phyloP scores from a whole-genome alignment of 53 echinoderm and acorn worm species.

The Glandiceps talaboti region DNA sequence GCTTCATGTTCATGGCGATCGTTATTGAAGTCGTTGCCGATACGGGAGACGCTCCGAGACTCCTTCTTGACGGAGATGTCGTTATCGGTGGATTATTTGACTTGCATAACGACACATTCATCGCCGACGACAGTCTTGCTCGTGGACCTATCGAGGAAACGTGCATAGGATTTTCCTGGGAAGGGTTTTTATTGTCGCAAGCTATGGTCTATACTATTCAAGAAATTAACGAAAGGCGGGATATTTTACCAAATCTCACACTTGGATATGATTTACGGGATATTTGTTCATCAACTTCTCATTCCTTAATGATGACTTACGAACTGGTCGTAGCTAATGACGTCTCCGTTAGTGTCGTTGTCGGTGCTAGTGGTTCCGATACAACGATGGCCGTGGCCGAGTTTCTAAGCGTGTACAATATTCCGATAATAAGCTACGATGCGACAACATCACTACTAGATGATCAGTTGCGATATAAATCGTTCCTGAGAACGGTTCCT shows the following conservation, averaged over 20 bases:
- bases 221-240: conserved; percentile 49
- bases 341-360: conserved; percentile 11
- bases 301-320: not conserved
- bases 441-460: conserved; percentile 62
- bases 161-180: conserved; percentile 42
- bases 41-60: not conserved
- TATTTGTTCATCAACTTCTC: conserved; percentile 22
- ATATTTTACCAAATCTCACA: conserved; percentile 32
- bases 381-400: conserved; percentile 57
- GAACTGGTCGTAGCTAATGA: not conserved
- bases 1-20: not conserved
- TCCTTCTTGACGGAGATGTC: conserved; percentile 15
- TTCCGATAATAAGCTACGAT: conserved; percentile 57
- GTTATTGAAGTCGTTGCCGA: not conserved
- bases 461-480: conserved; percentile 48
- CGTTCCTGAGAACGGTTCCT: conserved; percentile 71
- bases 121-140: conserved; percentile 50
- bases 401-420: conserved; percentile 59
- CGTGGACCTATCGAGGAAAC: conserved; percentile 52
- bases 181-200: conserved; percentile 51
- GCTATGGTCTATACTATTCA: conserved; percentile 69
- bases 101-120: conserved; percentile 39
- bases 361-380: conserved; percentile 56
- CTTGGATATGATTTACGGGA: conserved; percentile 68
- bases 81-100: conserved; percentile 62